Conservation (phyloP, 2,797 vertebrate species). For the Rhabdophis nuchalis region DNA sequence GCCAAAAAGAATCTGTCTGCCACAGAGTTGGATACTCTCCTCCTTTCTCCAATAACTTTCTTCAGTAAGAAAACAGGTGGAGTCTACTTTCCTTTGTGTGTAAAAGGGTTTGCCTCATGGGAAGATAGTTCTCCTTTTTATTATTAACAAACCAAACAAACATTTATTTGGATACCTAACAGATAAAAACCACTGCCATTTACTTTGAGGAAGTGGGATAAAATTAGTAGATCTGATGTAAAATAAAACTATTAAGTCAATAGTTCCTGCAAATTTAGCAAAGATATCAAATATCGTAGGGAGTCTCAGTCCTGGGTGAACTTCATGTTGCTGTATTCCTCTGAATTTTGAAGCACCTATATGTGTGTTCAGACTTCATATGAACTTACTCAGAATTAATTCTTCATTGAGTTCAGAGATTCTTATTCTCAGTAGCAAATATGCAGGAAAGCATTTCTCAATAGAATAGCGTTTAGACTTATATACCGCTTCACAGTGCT, state of each 20-base stretch:
- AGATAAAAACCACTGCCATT: background rate
- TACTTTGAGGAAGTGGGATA: background rate
- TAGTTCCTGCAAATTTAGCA: background rate
- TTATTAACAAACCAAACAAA: background rate
- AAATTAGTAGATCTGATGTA: background rate
- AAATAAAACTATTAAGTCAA: background rate
- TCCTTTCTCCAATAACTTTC: background rate
- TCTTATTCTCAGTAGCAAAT: no score
- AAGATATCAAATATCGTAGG: background rate
- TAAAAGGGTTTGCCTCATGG: background rate
- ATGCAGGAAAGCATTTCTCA: background rate
- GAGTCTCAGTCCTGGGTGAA: background rate
- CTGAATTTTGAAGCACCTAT: background rate
- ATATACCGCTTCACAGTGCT: no score
- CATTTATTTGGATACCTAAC: background rate
- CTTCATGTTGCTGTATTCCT: background rate
- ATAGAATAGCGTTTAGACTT: no score
- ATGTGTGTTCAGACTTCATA: background rate
- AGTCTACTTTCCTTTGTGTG: background rate
- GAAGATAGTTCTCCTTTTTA: background rate
- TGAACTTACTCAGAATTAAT: background rate
- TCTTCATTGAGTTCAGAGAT: background rate
- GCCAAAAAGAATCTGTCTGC: background rate
- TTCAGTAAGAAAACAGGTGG: constrained; percentile 9
- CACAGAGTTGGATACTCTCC: background rate